These are phyloP conservation scores for Lampris incognitus DNA, from an alignment of 2,113 vertebrate genomes.

Conservation along the genomic window DNA sequence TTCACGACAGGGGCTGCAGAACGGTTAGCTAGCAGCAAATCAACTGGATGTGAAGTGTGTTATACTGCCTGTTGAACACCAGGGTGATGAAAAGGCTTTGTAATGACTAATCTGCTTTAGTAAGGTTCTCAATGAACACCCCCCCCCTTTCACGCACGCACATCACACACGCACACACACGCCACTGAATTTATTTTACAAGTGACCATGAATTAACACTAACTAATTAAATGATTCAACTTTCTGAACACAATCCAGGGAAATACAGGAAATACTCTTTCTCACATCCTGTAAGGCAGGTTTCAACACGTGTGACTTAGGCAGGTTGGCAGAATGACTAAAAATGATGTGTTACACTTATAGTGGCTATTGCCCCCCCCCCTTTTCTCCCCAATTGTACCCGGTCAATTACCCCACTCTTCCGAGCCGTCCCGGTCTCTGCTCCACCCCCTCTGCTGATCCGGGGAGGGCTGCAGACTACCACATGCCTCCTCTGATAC, in stretches of 20 bases:
- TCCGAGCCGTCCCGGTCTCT: too few relatives aligned
- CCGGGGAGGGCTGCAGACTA: too few relatives aligned
- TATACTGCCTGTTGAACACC: conserved; percentile 59
- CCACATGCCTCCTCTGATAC: too few relatives aligned
- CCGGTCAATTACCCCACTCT: too few relatives aligned
- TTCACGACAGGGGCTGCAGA: conserved; percentile 28
- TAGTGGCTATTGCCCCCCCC: too few relatives aligned
- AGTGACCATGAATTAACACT: neutral
- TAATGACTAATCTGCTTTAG: conserved; percentile 39
- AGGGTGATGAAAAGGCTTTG: conserved; percentile 45
- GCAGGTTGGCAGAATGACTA: neutral
- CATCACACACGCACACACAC: neutral
- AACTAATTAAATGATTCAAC: conserved; percentile 3
- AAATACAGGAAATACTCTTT: neutral
- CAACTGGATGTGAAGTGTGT: conserved; percentile 55
- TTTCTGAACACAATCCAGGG: conserved; percentile 14
- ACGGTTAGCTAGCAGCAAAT: conserved; percentile 48
- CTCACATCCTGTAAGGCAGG: conserved; percentile 13
- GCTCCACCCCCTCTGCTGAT: too few relatives aligned
- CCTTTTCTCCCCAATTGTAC: too few relatives aligned
- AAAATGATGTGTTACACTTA: neutral
- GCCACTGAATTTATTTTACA: neutral
- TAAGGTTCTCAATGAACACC: conserved; percentile 43
- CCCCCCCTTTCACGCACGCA: conserved; percentile 22
- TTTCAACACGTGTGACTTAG: conserved; percentile 5